Percentiles rank a stretch among this genome's conserved stretches.
phyloP scores from a whole-genome alignment of 1,140 invertebrate genomes.

The Drosophila tristis region DNA sequence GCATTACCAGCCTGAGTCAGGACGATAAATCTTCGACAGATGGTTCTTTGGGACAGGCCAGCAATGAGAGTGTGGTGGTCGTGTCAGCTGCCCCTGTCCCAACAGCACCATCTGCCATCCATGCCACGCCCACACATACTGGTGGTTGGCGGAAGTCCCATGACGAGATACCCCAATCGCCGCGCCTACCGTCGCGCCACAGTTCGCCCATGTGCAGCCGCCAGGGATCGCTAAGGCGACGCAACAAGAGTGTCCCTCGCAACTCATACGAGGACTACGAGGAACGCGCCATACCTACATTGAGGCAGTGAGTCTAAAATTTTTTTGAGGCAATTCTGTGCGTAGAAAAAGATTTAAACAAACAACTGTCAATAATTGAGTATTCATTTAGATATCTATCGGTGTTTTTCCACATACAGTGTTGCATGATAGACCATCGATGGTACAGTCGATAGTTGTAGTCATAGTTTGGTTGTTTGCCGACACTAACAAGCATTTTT shows the following conservation, averaged over 20 bases:
- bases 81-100: not conserved
- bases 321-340: not conserved
- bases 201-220: constrained; percentile 84
- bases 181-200: constrained; percentile 76
- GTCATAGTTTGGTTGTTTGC: constrained; percentile 18
- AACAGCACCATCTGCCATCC: constrained; percentile 32
- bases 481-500: constrained; percentile 9
- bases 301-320: constrained; percentile 89
- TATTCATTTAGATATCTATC: constrained; percentile 29
- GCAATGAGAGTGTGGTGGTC: constrained; percentile 26
- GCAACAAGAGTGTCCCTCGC: constrained; percentile 90
- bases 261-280: constrained; percentile 95
- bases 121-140: constrained; percentile 40
- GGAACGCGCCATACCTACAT: constrained; percentile 91
- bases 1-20: constrained; percentile 35
- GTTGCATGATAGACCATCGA: constrained; percentile 22
- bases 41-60: constrained; percentile 39
- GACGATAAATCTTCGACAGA: constrained; percentile 71
- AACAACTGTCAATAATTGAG: constrained; percentile 11
- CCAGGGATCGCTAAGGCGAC: constrained; percentile 87
- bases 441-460: constrained; percentile 13
- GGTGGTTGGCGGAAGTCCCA: constrained; percentile 66
- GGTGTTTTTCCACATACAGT: constrained; percentile 6
- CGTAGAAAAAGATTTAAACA: constrained; percentile 23
- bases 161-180: constrained; percentile 80